Evolutionary conservation across 2,113 vertebrate species (phyloP), one percentile per base, ranked within the genome.

Genomic region (Sialia sialis): DNA sequence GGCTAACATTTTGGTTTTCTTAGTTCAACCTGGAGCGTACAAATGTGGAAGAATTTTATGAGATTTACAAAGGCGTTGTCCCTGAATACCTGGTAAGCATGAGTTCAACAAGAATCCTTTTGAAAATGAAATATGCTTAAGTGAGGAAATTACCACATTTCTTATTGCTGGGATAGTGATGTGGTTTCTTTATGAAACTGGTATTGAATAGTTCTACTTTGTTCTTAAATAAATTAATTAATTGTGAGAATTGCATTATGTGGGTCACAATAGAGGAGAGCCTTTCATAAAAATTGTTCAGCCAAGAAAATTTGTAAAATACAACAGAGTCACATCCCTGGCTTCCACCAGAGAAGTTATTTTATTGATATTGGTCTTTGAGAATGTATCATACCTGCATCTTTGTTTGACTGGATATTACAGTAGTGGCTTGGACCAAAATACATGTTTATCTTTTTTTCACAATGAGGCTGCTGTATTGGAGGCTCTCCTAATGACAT

Each of bases 41-140:
- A 60, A 99, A 99, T 27, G 98, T 99, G 62, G 99, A 99, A 92
- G 99, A 99, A 80, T 99, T 99, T 95, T 98, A 98, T 92, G 99
- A 99, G 96, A 98, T 99, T 92, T 99, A 99, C 95, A 99, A 98
- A 98, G 99, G 99, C 7, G 98, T 99, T 0, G 98, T 99, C 5
- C 51, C 97, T 39, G 99, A 99, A 70, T 99, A 99, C 49, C 41
- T 97, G 80, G 99, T 99, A 98, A 99, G 99, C 98, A 55, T 70
- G 62, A 66, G 51, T 48, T 62, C 41, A 51, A 77, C 46, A 84
- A 46, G 10, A 68, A 43, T 69, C 27, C n/a, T 2, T 59, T 87
- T 56, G 81, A 91, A 92, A 93, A 75, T 52, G 67, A 68, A 46
- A 23, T 25, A n/a, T n/a, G 18, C n/a, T 70, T 55, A 29, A 68